Conservation (phyloP, 2,888 invertebrate species). For the Ptilodon capucinus region DNA sequence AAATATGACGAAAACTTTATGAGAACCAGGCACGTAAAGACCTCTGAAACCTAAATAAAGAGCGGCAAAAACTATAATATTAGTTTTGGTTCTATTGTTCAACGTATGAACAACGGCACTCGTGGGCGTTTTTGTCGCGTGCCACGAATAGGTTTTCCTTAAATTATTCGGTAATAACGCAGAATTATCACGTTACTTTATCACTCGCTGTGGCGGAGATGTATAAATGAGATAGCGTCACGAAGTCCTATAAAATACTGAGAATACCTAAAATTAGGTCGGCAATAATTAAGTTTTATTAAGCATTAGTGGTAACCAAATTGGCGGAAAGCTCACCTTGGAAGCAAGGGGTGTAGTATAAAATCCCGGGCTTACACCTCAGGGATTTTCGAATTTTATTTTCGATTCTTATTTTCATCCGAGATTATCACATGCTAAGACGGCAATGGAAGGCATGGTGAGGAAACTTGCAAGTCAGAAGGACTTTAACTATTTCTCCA, state of each 20-base stretch:
- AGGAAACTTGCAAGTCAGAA: no score
- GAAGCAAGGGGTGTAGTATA: no score
- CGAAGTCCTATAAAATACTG: background rate
- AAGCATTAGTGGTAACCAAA: background rate
- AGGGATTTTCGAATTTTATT: no score
- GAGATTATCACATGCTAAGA: no score
- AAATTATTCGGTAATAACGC: background rate
- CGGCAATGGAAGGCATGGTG: no score
- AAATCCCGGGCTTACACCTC: no score
- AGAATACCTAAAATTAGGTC: background rate
- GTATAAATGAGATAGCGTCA: background rate
- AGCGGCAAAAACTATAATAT: background rate
- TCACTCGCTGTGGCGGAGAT: background rate
- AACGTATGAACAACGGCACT: background rate
- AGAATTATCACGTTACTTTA: background rate
- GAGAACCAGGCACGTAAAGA: background rate
- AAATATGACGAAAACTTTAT: background rate
- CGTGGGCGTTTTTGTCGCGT: background rate
- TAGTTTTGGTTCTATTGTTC: background rate
- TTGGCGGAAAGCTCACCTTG: background rate
- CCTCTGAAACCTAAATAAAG: background rate
- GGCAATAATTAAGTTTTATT: background rate
- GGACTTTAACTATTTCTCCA: no score
- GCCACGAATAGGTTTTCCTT: background rate
- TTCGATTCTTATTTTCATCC: no score